Base-by-base conservation (phyloP, 2,888 invertebrate genomes). In the Caenorhabditis sp. region DNA sequence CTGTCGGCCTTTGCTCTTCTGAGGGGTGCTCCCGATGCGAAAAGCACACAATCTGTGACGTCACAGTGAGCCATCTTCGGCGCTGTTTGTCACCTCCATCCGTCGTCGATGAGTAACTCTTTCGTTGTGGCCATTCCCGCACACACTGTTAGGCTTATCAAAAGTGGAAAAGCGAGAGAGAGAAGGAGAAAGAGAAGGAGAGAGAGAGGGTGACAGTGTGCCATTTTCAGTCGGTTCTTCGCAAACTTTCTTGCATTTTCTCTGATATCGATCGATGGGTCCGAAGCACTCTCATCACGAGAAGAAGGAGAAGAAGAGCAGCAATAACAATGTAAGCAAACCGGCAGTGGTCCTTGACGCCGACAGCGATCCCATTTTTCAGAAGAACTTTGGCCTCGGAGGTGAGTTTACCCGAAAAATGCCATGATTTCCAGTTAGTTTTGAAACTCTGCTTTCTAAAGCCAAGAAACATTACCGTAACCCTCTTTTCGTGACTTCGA, bases 81-180 rank as follows among this genome's bases (percentile, higher is more conserved):
- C 43, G n/a, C n/a, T 26, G 48, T 63, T 63, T 63, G 63, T 43
- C 53, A 53, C n/a, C n/a, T 63, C 27, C 65, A 65, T 65, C 65
- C 55, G 24, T 30, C 30, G 17, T 20, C 22, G 65, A 65, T 65
- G 65, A 65, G 43, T 65, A 66, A 66, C 32, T 53, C 30, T 30
- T 26, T 22, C 13, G 8, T 43, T 32, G 37, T n/a, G n/a, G n/a
- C n/a, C n/a, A n/a, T n/a, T n/a, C n/a, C n/a, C n/a, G n/a, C n/a
- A n/a, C n/a, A n/a, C n/a, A n/a, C n/a, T n/a, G 41, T 8, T 22
- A 11, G 35, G 56, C 66, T 66, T 66, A 66, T 66, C 66, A 35
- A 35, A 32, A 22, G n/a, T n/a, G 13, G 46, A 46, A 24, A n/a
- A n/a, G n/a, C 37, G 15, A 17, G 52, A 50, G 26, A 45, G 24